These are phyloP conservation scores for Conops quadrifasciatus DNA, from an alignment of 2,888 invertebrate genomes.

Conservation along the genomic window DNA sequence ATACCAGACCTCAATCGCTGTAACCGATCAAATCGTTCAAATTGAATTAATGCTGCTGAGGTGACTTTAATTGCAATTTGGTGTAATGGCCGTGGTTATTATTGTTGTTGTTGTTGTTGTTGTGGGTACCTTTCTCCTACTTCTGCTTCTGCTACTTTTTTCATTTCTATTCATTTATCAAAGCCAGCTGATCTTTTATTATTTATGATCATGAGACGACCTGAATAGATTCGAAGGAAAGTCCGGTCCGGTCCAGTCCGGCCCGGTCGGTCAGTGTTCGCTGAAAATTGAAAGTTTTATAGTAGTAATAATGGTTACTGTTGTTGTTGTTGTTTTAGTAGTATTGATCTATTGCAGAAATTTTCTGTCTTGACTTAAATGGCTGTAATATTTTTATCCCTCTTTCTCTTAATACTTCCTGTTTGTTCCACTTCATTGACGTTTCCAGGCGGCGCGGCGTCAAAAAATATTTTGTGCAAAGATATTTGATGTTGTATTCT, in stretches of 20 bases:
- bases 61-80: slow-evolving; percentile 23
- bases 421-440: too few relatives aligned
- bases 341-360: neutral
- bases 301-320: neutral
- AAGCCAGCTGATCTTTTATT: neutral
- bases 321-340: neutral
- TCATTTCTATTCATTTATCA: neutral
- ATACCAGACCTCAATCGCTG: neutral
- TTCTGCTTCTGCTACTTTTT: neutral
- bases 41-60: neutral
- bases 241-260: too few relatives aligned
- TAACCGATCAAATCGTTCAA: neutral
- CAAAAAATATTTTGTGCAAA: too few relatives aligned
- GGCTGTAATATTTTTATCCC: neutral
- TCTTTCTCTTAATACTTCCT: neutral
- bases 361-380: neutral
- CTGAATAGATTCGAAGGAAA: slow-evolving; percentile 4
- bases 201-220: slow-evolving; percentile 6
- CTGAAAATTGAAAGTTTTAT: slow-evolving; percentile 5
- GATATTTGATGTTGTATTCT: too few relatives aligned
- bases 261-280: too few relatives aligned
- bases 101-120: slow-evolving; percentile 1
- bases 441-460: too few relatives aligned
- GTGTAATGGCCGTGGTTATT: neutral
- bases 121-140: slow-evolving; percentile 1